Base-by-base conservation (phyloP, 2,797 vertebrate genomes). In the Dryobates pubescens region DNA sequence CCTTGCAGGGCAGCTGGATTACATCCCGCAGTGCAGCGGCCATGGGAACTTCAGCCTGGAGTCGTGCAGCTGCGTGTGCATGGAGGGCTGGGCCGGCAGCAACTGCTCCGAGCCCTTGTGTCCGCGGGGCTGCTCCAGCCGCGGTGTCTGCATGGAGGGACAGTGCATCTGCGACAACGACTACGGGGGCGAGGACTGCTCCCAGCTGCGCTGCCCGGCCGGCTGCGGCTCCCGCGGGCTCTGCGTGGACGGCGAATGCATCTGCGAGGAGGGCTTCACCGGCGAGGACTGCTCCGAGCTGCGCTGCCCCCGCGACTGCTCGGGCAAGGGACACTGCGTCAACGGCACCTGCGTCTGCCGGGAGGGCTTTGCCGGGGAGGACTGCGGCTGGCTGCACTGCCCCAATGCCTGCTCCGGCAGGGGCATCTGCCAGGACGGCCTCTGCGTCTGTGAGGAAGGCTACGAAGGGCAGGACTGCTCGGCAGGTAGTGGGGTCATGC, bases 41-140 rank as follows among this genome's bases (percentile, higher is more conserved):
- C 99, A 99, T 1, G 99, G 99, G 89, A 99, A 98, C 97, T 99
- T 99, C 96, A 99, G 98, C 96, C 96, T 99, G 90, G 99, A 99
- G 67, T 96, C 98, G 3, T 99, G 99, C 45, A 98, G 99, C 96
- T 99, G 99, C 53, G 95, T 99, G 96, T 99, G 99, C 85, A 98
- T 98, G 30, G 98, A 99, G 88, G 99, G 99, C 47, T 99, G 99
- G 99, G 97, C 97, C 0, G 99, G 99, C 81, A 99, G 98, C 97
- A 99, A 99, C 97, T 99, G 99, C 97, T 99, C 99, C 0, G 99
- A 99, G 94, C 98, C 98, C 3, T 98, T 95, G 38, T 99, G 99
- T 95, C 98, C 98, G 0, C 97, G 98, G 32, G 98, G 99, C 97
- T 99, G 99, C 97, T 99, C 99, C 10, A 98, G 98, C 78, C 98